Base-by-base conservation (phyloP, 2,113 vertebrate species). In the Rhinoderma darwinii region DNA sequence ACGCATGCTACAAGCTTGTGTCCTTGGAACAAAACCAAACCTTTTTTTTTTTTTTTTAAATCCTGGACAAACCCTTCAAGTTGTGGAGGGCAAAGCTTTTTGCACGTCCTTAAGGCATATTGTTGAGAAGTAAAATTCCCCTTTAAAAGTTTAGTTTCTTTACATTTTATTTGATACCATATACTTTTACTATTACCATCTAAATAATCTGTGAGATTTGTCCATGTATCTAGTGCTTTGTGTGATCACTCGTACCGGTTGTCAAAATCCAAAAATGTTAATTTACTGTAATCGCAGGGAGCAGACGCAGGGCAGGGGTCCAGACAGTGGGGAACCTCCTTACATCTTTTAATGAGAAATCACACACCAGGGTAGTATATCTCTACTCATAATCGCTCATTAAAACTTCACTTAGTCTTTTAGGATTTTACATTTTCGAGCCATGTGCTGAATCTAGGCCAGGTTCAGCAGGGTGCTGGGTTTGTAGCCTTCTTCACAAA, bases 291-390 rank as follows among this genome's bases (percentile, higher is more conserved):
- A 78, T 76, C 22, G 7, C 59, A 51, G 56, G 30, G 41, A 50
- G 84, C 74, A 50, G 74, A 14, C 51, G 14, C 10, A 5, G 4
- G 27, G 51, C n/a, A 27, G 54, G 15, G 51, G 70, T 76, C 5
- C 15, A 25, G 12, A 27, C 50, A 59, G 84, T 17, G 43, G 39
- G 59, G 50, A 32, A 2, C 41, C 17, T n/a, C 7, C 54, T 66
- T 77, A 75, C 59, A 78, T 68, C 74, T 78, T 44, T 66, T 79
- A 85, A 86, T 86, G 84, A 78, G 84, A 78, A 78, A 20, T 51
- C 9, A 10, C 73, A 47, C 56, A 66, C 56, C 74, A 30, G 84
- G 41, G 39, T 15, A 68, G 54, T 25, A 10, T 63, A 61, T 66
- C 56, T 50, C 56, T 14, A 41, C 27, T 77, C 17, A 63, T 66